Base-by-base conservation (phyloP, 2,888 invertebrate genomes). In the Leptinotarsa peninsularis region DNA sequence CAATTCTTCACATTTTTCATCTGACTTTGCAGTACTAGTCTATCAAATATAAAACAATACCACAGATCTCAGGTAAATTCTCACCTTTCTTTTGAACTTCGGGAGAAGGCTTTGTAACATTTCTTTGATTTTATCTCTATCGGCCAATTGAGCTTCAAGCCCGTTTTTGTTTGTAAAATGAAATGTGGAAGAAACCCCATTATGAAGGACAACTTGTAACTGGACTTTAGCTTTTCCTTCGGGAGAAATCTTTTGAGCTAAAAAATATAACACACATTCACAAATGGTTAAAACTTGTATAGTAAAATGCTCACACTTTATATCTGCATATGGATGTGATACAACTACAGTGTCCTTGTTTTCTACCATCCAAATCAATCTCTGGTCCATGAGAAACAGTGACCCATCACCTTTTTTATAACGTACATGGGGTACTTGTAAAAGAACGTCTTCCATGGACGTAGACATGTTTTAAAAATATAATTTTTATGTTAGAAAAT, bases 141-240 rank as follows among this genome's bases (percentile, higher is more conserved):
- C 98, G 76, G 94, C 92, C 15, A 96, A 91, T 89, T 98, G 98
- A 7, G 93, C 93, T 49, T 93, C 93, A 43, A 93, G 90, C 0
- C 98, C 97, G 68, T 91, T 92, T 4, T 96, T 93, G 88, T 98
- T 96, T 67, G 95, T 95, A 89, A 99, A 99, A 86, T 99, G 99
- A 90, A 99, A 99, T 17, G 98, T 99, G 4, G 97, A 97, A 67
- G 97, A 96, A 68, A 95, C 93, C 27, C 96, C 97, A 90, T 96
- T 97, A 83, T 98, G 96, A 78, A 99, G 90, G 23, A 98, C 97
- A 23, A 99, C 94, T 91, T 99, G 99, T 18, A 99, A 90, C 88
- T 99, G 99, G 73, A 99, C 96, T 90, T 99, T 99, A 43, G 97
- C 94, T 89, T 99, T 99, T 43, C 97, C 98, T 83, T 94, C 98